Evolutionary conservation across 2,797 vertebrate species (phyloP).

Genomic region (Bovichtus diacanthus): DNA sequence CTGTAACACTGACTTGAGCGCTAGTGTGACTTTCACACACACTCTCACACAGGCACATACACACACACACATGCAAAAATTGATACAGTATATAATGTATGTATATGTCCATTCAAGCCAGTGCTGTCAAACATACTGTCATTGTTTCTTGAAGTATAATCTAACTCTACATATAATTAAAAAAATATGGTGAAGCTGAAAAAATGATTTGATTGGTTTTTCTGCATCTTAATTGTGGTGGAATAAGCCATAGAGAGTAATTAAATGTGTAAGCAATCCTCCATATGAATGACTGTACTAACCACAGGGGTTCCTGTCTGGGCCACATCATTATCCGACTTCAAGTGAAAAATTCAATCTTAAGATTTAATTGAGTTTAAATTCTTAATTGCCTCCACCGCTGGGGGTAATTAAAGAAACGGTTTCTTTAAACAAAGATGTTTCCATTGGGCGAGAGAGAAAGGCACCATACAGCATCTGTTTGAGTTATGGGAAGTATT

Average conservation of each 20-base stretch:
- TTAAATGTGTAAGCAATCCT: constrained; percentile 23
- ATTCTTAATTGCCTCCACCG: constrained; percentile 54
- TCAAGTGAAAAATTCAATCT: constrained; percentile 23
- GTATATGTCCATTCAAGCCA: background rate
- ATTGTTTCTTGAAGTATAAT: constrained; percentile 9
- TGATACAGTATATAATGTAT: background rate
- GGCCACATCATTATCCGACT: constrained; percentile 34
- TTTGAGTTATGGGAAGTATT: constrained; percentile 16
- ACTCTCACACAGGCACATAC: background rate
- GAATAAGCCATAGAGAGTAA: constrained; percentile 29
- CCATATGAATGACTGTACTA: constrained; percentile 31
- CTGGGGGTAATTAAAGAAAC: constrained; percentile 59
- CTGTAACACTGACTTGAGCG: constrained; percentile 3
- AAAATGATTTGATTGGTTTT: background rate
- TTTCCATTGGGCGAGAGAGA: constrained; percentile 21
- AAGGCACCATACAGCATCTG: background rate
- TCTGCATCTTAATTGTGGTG: background rate
- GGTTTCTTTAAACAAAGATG: constrained; percentile 36
- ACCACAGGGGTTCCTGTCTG: constrained; percentile 31
- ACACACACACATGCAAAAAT: background rate
- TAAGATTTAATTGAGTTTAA: constrained; percentile 57
- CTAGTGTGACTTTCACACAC: background rate
- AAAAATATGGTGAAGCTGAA: background rate
- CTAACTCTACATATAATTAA: background rate
- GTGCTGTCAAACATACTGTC: background rate